Base-by-base conservation (phyloP, 1,140 invertebrate genomes). In the Leptopilina boulardi region DNA sequence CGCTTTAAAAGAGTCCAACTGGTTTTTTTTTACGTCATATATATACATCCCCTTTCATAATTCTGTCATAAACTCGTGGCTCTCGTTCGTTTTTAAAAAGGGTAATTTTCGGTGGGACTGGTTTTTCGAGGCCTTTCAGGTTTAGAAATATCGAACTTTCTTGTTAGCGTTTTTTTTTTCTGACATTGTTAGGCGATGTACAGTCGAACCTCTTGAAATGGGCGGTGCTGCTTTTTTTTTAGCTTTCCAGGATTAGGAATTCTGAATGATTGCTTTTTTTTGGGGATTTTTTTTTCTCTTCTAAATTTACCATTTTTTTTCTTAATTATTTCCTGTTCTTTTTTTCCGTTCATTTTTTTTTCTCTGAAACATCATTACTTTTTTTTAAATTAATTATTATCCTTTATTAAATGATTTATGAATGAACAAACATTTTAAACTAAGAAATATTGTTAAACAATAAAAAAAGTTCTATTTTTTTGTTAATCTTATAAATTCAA, bases 71-170 rank as follows among this genome's bases (percentile, higher is more conserved):
- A 66, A 66, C 26, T 23, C 11, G 21, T 26, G 26, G 59, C 11
- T 66, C 59, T 66, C 59, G 26, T 30, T 66, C 59, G 26, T 66
- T 66, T 66, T 30, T 34, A 66, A 66, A 66, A 66, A 66, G 59
- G 59, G 59, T 66, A 66, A 66, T 66, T 66, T 66, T 66, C 23
- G 26, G 21, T 30, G 59, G 59, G 59, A 66, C 59, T 66, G 59
- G 59, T 66, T 66, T 66, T 51, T 30, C 10, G 6, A 30, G 59
- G 23, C 13, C 59, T 66, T 66, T 66, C 59, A 66, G 59, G 59
- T 66, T 30, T 66, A 66, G 59, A 66, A 66, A 30, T 34, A 30
- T 23, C 23, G 26, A 66, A 23, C 23, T n/a, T 59, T 66, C 56
- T 66, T 66, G 59, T 66, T 30, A 30, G 59, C 26, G 47, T 18